phyloP scores from a whole-genome alignment of 2,113 vertebrate genomes.

The Mustela nigripes region DNA sequence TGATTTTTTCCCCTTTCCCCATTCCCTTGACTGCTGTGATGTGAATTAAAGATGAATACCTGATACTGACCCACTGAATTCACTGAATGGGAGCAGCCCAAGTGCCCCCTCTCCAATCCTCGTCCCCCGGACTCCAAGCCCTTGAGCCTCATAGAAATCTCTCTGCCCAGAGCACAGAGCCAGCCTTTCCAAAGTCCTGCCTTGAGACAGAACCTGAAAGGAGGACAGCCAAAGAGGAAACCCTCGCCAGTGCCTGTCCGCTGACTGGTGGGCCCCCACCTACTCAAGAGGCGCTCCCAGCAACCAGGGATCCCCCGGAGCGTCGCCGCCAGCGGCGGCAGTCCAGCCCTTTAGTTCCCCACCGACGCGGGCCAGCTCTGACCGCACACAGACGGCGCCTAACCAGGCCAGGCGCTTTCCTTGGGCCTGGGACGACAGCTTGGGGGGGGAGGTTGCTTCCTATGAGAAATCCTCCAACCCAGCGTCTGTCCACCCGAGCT shows the following conservation, averaged over 20 bases:
- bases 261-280: background rate
- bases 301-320: background rate
- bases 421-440: background rate
- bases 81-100: slow-evolving; percentile 78
- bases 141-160: background rate
- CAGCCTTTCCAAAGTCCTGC: background rate
- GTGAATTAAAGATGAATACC: slow-evolving; percentile 97
- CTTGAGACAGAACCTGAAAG: background rate
- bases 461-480: background rate
- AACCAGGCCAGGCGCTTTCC: background rate
- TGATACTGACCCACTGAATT: slow-evolving; percentile 92
- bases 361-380: background rate
- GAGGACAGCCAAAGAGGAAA: background rate
- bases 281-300: background rate
- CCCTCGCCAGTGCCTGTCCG: background rate
- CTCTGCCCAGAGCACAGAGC: background rate
- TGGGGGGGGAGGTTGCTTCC: background rate
- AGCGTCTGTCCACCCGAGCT: background rate
- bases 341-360: background rate
- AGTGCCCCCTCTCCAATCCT: slow-evolving; percentile 22
- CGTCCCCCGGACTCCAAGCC: slow-evolving; percentile 64
- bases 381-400: background rate
- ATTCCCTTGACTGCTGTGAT: slow-evolving; percentile 95
- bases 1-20: slow-evolving; percentile 87
- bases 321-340: background rate